A percentile compares a stretch with the other conserved stretches of the same genome.
phyloP scores from a whole-genome alignment of 2,888 invertebrate genomes.

The Perithous albicinctus region DNA sequence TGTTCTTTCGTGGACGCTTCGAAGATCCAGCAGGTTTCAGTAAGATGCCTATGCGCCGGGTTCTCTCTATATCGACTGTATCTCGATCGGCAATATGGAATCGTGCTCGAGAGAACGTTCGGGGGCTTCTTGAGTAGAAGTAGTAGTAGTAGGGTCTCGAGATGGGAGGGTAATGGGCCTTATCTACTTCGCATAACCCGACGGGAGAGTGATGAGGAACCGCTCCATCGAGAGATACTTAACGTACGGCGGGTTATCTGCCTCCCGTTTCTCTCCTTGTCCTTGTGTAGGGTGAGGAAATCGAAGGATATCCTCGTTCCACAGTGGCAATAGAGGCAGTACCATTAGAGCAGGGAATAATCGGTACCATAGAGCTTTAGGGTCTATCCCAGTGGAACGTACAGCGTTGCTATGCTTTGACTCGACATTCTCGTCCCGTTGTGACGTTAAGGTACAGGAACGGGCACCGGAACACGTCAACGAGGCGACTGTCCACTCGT shows the following conservation, averaged over 20 bases:
- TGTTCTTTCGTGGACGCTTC: conserved; percentile 29
- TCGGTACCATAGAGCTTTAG: conserved; percentile 29
- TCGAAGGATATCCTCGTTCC: conserved; percentile 50
- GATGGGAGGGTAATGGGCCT: conserved; percentile 69
- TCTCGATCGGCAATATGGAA: conserved; percentile 58
- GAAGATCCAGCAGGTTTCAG: conserved; percentile 39
- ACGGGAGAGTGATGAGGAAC: conserved; percentile 72
- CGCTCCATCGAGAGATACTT: conserved; percentile 69
- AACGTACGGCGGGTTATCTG: conserved; percentile 42
- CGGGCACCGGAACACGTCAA: conserved; percentile 46
- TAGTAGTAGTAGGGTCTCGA: conserved; percentile 50
- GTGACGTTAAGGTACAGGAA: conserved; percentile 51
- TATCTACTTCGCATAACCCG: conserved; percentile 71
- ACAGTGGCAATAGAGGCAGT: conserved; percentile 14
- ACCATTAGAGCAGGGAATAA: conserved; percentile 49
- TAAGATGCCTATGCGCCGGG: conserved; percentile 21
- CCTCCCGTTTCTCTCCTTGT: conserved; percentile 11
- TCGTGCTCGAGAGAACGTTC: conserved; percentile 53
- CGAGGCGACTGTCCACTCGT: conserved; percentile 70
- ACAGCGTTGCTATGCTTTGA: conserved; percentile 38
- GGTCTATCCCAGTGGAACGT: conserved; percentile 41
- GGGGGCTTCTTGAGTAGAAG: conserved; percentile 8
- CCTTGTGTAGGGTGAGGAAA: conserved; percentile 49
- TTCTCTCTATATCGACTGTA: conserved; percentile 50
- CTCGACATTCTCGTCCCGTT: conserved; percentile 34